Conservation (phyloP, 2,888 invertebrate species). For the Troides aeacus region DNA sequence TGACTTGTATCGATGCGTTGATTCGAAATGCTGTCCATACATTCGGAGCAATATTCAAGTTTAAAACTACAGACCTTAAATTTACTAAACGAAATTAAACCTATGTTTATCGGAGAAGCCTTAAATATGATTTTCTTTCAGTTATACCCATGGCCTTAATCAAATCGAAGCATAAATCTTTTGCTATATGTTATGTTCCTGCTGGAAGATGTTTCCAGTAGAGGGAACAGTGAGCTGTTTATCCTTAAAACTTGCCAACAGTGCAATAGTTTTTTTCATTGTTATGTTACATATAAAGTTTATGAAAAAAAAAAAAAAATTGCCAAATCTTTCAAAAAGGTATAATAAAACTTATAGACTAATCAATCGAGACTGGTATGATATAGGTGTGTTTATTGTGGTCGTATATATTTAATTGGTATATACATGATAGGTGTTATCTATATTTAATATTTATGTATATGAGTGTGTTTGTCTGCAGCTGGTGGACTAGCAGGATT, state of each 20-base stretch:
- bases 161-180: too few relatives aligned
- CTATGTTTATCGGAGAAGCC: too few relatives aligned
- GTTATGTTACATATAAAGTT: not conserved
- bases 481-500: not conserved
- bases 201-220: too few relatives aligned
- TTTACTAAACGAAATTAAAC: too few relatives aligned
- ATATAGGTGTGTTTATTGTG: conserved; percentile 12
- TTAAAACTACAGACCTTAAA: too few relatives aligned
- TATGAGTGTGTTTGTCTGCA: not conserved
- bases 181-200: too few relatives aligned
- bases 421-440: not conserved
- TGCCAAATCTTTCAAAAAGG: conserved; percentile 18
- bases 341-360: conserved; percentile 18
- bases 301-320: conserved; percentile 8
- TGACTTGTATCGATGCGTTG: too few relatives aligned
- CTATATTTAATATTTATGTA: conserved; percentile 1
- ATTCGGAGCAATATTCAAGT: too few relatives aligned
- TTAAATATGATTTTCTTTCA: too few relatives aligned
- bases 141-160: too few relatives aligned
- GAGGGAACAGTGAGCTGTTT: too few relatives aligned
- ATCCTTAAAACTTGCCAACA: not conserved
- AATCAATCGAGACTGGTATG: conserved; percentile 23
- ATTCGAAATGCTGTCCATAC: too few relatives aligned
- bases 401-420: conserved; percentile 18
- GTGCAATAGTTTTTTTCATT: not conserved